Evolutionary conservation across 2,888 invertebrate genomes (phyloP), one percentile per base, ranked within the genome.

Genomic region (Polydrusus pterygomalis): DNA sequence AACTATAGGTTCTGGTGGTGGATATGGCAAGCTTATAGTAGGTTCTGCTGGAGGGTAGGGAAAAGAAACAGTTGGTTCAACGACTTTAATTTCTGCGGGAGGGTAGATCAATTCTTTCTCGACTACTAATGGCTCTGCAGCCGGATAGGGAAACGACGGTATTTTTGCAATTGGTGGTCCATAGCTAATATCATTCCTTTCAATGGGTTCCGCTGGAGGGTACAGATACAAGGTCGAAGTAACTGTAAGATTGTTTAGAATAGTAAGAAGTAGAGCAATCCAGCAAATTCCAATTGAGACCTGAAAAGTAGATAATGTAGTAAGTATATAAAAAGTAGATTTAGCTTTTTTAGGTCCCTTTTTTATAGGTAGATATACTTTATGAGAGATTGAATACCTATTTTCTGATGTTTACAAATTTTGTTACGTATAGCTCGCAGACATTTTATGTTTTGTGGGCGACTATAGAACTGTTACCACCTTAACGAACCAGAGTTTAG

Each of bases 171-270:
- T 11, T 3, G 67, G 67, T 38, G 65, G 51, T 13, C 51, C 65
- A 38, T 51, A 51, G 11, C 40, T 15, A n/a, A 17, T 18, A 13
- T 45, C 64, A 17, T 17, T 38, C n/a, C 5, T 20, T n/a, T 45
- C 25, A 45, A 64, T 64, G 1, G 64, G 25, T 30, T 70, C 70
- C 7, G 65, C 63, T 70, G 70, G 68, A 18, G 69, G 69, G 51
- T 75, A 75, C n/a, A 60, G 65, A 54, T 60, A 64, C 2, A 38
- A 38, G 13, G 49, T n/a, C n/a, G n/a, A 13, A 38, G 38, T 49
- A 34, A 2, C 20, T 10, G 49, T 18, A 11, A 38, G 10, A 15
- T 62, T 62, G 9, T 18, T 40, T 1, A 70, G 17, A 38, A 54
- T n/a, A 9, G 9, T 17, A 15, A 56, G 17, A 17, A 70, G 6